Percentiles rank a stretch among this genome's conserved stretches.
Evolutionary conservation across 2,797 vertebrate genomes (phyloP).

Genomic region (Coluber constrictor): DNA sequence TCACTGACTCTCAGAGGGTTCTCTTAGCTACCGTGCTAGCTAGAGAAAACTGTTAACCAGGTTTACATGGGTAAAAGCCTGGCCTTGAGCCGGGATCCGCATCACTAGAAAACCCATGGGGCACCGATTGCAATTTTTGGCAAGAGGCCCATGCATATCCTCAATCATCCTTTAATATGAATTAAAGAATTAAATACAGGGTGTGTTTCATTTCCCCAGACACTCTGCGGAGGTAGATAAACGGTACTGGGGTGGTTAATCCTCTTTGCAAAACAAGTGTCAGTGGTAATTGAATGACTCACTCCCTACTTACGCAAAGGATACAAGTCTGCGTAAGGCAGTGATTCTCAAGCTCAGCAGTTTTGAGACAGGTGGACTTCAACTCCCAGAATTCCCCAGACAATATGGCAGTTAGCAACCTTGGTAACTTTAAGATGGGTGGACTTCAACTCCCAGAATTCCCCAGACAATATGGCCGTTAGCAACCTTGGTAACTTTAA

Average conservation of each 20-base stretch:
- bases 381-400: not conserved
- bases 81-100: not conserved
- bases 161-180: not conserved
- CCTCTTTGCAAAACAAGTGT: not conserved
- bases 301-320: not conserved
- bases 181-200: not conserved
- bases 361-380: not conserved
- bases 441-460: too few species aligned
- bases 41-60: not conserved
- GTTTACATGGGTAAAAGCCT: not conserved
- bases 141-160: not conserved
- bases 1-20: not conserved
- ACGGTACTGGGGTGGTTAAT: not conserved
- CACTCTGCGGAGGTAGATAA: not conserved
- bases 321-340: not conserved
- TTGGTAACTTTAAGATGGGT: too few species aligned
- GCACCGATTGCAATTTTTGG: not conserved
- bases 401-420: too few species aligned
- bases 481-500: too few species aligned
- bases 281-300: not conserved
- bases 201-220: not conserved
- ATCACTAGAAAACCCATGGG: not conserved
- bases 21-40: not conserved
- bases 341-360: not conserved
- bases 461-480: fast-evolving